Conservation (phyloP, 1,140 invertebrate genomes). For the Limonius californicus region DNA sequence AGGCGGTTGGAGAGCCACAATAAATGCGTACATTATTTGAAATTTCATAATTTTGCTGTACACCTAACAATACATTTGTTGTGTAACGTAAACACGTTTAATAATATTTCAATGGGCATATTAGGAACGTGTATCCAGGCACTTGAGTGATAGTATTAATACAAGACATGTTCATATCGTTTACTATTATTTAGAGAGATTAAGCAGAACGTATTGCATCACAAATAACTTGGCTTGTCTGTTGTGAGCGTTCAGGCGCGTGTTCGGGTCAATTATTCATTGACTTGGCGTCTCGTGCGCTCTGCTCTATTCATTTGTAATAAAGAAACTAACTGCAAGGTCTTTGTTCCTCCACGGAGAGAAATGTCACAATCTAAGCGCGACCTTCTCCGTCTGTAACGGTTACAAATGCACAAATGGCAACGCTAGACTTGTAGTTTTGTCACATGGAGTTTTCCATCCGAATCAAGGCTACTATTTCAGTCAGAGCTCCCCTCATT, state of each 20-base stretch:
- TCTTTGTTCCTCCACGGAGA: background rate
- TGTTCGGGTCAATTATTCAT: slow-evolving; percentile 1
- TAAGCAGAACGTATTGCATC: background rate
- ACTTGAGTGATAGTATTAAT: background rate
- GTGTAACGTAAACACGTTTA: background rate
- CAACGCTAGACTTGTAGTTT: too few species aligned
- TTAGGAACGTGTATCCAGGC: background rate
- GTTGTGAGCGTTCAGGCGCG: background rate
- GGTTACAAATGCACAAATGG: too few species aligned
- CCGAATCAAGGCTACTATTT: too few species aligned
- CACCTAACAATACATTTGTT: background rate
- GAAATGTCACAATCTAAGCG: background rate
- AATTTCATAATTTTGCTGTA: too few species aligned
- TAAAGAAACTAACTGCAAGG: background rate
- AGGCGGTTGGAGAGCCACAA: too few species aligned
- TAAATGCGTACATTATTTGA: too few species aligned
- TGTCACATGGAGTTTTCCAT: too few species aligned
- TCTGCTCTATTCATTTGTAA: background rate
- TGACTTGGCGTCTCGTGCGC: background rate
- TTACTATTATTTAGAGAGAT: background rate
- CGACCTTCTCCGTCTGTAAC: background rate
- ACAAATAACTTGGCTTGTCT: background rate
- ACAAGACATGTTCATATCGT: background rate
- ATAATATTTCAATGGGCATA: background rate
- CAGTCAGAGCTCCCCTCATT: background rate